Base-by-base conservation (phyloP, 2,797 vertebrate species). In the Enteromius fasciolatus region DNA sequence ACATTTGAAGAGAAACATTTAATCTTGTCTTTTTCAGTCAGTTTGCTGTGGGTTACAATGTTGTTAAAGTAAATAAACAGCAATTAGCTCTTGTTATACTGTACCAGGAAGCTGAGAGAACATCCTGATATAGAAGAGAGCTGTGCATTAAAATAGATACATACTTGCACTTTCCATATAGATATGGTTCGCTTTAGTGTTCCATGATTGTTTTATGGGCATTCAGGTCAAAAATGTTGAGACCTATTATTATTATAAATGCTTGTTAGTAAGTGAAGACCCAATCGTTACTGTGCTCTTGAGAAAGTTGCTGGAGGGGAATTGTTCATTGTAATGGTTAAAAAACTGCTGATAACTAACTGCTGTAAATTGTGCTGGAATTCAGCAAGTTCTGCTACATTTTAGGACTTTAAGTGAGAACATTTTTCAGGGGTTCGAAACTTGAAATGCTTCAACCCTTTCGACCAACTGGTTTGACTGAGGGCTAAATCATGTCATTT, bases 401-500 rank as follows among this genome's bases (percentile, higher is more conserved):
- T 76, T 52, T 63, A 36, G 14, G 14, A 46, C 36, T 66, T 63
- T 50, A 50, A 73, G 57, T 36, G 3, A 36, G 31, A 66, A 23
- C 28, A 23, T 28, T 0, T 63, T 46, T 75, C n/a, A 52, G 46
- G 31, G 41, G 12, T 68, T 69, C 44, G 74, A 83, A 85, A 69
- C 69, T 78, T 81, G 52, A 59, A 74, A 54, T 81, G 79, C 44
- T 76, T 80, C 67, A 86, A 73, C 59, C 76, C 48, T 78, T 77
- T 77, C 52, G 52, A 80, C 70, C 67, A 70, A 80, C 77, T 31
- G 68, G 44, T 78, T 76, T 84, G 83, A 78, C 83, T 86, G 72
- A 84, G 61, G 80, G 82, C 70, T 78, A 78, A 75, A 80, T 86
- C 74, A 46, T 84, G 83, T 85, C 78, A 75, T 88, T 87, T 85